Evolutionary conservation across 1,140 invertebrate genomes (phyloP).

Genomic region (Saccostrea echinata): DNA sequence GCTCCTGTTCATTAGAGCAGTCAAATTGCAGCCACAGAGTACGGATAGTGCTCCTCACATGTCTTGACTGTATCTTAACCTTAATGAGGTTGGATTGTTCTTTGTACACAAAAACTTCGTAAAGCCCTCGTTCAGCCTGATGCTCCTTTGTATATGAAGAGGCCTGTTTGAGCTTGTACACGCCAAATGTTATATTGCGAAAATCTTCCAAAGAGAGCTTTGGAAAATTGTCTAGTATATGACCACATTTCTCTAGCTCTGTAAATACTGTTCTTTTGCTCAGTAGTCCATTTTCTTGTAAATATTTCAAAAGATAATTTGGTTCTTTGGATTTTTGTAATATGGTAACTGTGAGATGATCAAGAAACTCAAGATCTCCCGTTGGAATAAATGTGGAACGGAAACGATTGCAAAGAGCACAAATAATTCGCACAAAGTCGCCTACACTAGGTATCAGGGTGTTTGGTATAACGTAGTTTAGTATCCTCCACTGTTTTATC

Average conservation of each 20-base stretch:
- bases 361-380: not conserved
- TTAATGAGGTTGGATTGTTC: too few species aligned
- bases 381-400: not conserved
- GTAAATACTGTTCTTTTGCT: not conserved
- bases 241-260: not conserved
- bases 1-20: not conserved
- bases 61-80: too few species aligned
- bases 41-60: too few species aligned
- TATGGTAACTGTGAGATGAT: not conserved
- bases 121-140: not conserved
- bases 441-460: not conserved
- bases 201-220: not conserved
- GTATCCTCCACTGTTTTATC: not conserved
- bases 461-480: not conserved
- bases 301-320: too few species aligned
- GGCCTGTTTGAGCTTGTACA: slow-evolving; percentile 51
- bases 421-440: too few species aligned
- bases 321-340: not conserved
- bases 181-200: slow-evolving; percentile 15
- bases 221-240: too few species aligned
- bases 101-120: slow-evolving; percentile 17
- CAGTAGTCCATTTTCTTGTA: not conserved
- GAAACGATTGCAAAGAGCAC: too few species aligned
- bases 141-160: too few species aligned
- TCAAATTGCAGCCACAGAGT: not conserved